phyloP scores from a whole-genome alignment of 2,113 vertebrate species.

The Cyrtonyx montezumae region DNA sequence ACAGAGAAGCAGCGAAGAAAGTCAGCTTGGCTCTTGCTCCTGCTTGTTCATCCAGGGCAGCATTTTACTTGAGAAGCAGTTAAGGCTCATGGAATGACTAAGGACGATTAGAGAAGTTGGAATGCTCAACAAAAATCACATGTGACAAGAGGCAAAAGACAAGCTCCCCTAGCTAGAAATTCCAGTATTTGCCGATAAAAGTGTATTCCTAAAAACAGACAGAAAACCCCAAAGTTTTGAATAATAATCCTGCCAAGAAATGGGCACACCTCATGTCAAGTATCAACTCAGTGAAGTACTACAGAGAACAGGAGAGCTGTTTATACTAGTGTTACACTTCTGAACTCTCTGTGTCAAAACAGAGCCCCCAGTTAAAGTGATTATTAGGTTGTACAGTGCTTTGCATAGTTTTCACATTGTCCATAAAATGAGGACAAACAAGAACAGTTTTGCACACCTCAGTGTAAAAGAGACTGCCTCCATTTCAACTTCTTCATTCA shows the following conservation, averaged over 20 bases:
- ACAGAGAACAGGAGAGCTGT: not conserved
- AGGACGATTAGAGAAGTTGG: not conserved
- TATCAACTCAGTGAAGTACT: not conserved
- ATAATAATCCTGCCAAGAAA: not conserved
- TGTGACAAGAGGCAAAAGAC: not conserved
- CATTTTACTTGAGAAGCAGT: not conserved
- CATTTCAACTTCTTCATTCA: not conserved
- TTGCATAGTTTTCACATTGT: not conserved
- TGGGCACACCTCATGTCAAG: not conserved
- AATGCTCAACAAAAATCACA: not conserved
- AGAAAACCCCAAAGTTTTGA: not conserved
- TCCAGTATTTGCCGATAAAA: not conserved
- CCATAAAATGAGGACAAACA: constrained; percentile 13
- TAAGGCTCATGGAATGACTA: not conserved
- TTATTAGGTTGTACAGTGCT: not conserved
- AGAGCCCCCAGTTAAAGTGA: not conserved
- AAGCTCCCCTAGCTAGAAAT: not conserved
- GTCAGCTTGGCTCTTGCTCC: not conserved
- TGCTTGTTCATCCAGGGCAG: not conserved
- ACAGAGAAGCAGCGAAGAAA: not conserved
- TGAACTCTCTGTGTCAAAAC: not conserved
- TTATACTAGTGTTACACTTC: not conserved
- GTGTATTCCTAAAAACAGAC: not conserved
- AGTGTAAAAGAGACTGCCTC: not conserved
- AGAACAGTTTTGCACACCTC: not conserved